A percentile compares a stretch with the other conserved stretches of the same genome.
These are phyloP conservation scores for Aphodius sticticus DNA, from an alignment of 2,888 invertebrate species.

Conservation along the genomic window DNA sequence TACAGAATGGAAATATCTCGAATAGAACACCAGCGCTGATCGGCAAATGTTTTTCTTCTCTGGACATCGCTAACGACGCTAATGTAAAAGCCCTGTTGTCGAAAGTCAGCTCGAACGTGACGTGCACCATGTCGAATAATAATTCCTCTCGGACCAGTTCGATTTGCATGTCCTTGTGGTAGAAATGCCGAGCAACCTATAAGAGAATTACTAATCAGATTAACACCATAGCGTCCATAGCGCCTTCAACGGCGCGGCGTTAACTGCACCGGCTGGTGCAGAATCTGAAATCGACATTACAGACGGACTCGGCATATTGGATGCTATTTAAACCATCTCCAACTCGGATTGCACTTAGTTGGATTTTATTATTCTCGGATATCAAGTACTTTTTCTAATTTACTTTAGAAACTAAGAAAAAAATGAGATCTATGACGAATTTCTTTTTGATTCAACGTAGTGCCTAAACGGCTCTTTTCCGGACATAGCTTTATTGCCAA, in stretches of 20 bases:
- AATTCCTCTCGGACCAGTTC: slow-evolving; percentile 88
- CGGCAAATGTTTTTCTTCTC: slow-evolving; percentile 88
- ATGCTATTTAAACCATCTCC: background rate
- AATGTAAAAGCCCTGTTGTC: slow-evolving; percentile 92
- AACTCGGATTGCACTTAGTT: background rate
- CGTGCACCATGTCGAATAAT: slow-evolving; percentile 90
- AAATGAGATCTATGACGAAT: too few species aligned
- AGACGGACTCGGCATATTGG: background rate
- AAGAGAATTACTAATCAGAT: slow-evolving; percentile 36
- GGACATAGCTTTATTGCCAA: too few species aligned
- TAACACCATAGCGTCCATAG: background rate
- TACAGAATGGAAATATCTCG: slow-evolving; percentile 97
- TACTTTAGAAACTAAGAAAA: background rate
- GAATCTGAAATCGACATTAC: background rate
- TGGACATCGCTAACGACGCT: slow-evolving; percentile 83
- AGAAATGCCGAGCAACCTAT: slow-evolving; percentile 90
- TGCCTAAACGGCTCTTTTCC: too few species aligned
- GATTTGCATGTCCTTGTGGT: slow-evolving; percentile 93
- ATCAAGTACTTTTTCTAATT: background rate
- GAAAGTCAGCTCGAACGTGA: slow-evolving; percentile 92
- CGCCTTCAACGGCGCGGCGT: background rate
- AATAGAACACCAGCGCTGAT: slow-evolving; percentile 90
- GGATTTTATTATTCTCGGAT: background rate
- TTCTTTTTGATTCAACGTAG: too few species aligned
- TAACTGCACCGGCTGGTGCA: background rate